A percentile compares a stretch with the other conserved stretches of the same genome.
phyloP scores from a whole-genome alignment of 1,140 invertebrate genomes.

The Macrobrachium rosenbergii region DNA sequence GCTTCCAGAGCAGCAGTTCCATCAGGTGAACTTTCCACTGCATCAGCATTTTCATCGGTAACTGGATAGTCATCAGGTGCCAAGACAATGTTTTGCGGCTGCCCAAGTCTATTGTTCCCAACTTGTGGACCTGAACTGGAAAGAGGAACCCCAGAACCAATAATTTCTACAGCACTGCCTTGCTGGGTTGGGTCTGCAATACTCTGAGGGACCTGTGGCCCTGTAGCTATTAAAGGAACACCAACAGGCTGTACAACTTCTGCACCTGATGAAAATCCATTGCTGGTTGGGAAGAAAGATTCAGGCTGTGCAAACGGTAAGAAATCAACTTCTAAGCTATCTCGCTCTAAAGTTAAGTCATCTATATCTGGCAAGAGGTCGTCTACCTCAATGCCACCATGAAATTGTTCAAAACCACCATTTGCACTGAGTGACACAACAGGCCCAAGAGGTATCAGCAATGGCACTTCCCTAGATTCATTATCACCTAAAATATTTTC shows the following conservation, averaged over 20 bases:
- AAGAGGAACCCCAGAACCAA: not conserved
- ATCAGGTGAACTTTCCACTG: too few species aligned
- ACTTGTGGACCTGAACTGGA: not conserved
- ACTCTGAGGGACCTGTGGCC: not conserved
- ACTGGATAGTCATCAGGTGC: too few species aligned
- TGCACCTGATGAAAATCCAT: not conserved
- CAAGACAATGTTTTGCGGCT: too few species aligned
- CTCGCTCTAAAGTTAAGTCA: too few species aligned
- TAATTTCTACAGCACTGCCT: not conserved
- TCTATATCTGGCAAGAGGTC: too few species aligned
- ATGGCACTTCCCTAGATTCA: not conserved
- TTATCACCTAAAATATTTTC: not conserved
- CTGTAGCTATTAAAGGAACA: conserved; percentile 3
- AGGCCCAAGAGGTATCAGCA: not conserved
- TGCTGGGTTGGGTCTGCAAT: not conserved
- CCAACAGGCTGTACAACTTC: not conserved
- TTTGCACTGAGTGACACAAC: not conserved
- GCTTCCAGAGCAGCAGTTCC: too few species aligned
- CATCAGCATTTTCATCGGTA: too few species aligned
- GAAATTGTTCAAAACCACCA: not conserved
- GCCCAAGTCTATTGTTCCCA: not conserved
- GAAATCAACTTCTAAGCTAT: not conserved
- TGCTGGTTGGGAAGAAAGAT: not conserved
- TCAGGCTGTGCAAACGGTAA: not conserved
- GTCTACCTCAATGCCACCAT: too few species aligned